phyloP scores from a whole-genome alignment of 2,888 invertebrate genomes.

The Drosophila siamana region DNA sequence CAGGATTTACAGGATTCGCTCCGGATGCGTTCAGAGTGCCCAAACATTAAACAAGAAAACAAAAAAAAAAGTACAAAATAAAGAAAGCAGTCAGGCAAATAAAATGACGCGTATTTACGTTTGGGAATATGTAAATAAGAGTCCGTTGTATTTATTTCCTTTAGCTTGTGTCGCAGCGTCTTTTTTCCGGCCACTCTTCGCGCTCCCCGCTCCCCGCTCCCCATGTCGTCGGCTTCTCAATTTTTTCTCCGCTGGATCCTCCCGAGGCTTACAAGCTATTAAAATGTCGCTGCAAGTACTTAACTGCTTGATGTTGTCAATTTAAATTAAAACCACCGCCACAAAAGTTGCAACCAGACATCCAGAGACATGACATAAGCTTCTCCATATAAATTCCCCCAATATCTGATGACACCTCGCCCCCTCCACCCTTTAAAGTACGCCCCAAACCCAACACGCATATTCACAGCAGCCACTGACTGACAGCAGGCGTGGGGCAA shows the following conservation, averaged over 20 bases:
- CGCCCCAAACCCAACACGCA: background rate
- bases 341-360: slow-evolving; percentile 68
- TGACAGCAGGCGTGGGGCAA: slow-evolving; percentile 47
- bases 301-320: slow-evolving; percentile 83
- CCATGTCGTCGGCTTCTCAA: no score
- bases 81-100: slow-evolving; percentile 61
- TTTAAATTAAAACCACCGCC: slow-evolving; percentile 82
- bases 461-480: slow-evolving; percentile 23
- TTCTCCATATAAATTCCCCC: slow-evolving; percentile 25
- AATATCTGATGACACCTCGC: background rate
- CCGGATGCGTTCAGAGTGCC: slow-evolving; percentile 50
- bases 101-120: slow-evolving; percentile 79
- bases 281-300: slow-evolving; percentile 83
- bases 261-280: slow-evolving; percentile 82
- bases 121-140: slow-evolving; percentile 81
- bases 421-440: background rate
- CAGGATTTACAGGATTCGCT: slow-evolving; percentile 32
- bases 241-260: slow-evolving; percentile 52
- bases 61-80: slow-evolving; percentile 38
- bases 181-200: slow-evolving; percentile 37
- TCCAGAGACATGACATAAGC: slow-evolving; percentile 51
- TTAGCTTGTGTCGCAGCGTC: slow-evolving; percentile 60
- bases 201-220: background rate
- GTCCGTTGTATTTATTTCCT: slow-evolving; percentile 79
- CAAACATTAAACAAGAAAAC: slow-evolving; percentile 31